Conservation (phyloP, 2,888 invertebrate genomes). For the Hirtodrosophila histrioides region DNA sequence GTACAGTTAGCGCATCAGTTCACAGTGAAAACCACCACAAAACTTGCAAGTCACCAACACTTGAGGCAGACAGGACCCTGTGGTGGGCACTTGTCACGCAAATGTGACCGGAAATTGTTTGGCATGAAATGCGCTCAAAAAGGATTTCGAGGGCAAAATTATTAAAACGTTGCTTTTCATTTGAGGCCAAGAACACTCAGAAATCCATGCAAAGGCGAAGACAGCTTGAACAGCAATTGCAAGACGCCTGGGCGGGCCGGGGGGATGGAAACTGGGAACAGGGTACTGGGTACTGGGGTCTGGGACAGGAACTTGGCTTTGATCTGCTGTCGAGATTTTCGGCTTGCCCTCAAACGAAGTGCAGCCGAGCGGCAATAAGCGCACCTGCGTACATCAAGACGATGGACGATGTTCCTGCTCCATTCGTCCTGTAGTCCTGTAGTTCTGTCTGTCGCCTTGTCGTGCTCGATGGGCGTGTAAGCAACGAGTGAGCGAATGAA, state of each 20-base stretch:
- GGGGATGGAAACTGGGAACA: not conserved
- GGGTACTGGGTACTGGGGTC: not conserved
- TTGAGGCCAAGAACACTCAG: constrained; percentile 51
- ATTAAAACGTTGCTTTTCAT: constrained; percentile 76
- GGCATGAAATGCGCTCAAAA: constrained; percentile 55
- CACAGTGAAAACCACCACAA: constrained; percentile 39
- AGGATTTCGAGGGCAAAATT: constrained; percentile 68
- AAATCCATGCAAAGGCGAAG: constrained; percentile 46
- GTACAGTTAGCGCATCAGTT: constrained; percentile 15
- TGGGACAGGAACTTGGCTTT: constrained; percentile 62
- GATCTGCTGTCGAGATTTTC: constrained; percentile 78
- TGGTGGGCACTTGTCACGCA: constrained; percentile 67
- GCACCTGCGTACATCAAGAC: constrained; percentile 81
- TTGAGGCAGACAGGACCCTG: constrained; percentile 15
- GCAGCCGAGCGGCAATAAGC: constrained; percentile 82
- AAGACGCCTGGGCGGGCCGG: not conserved
- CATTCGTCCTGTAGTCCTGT: constrained; percentile 12
- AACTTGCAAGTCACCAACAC: constrained; percentile 43
- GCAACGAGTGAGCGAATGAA: constrained; percentile 78
- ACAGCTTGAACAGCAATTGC: constrained; percentile 40
- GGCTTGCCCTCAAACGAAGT: constrained; percentile 76
- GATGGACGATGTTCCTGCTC: constrained; percentile 39
- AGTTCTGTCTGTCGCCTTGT: constrained; percentile 43
- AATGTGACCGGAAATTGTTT: constrained; percentile 77
- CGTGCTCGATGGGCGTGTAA: constrained; percentile 80